Evolutionary conservation across 2,888 invertebrate species (phyloP), one percentile per base, ranked within the genome.

Genomic region (Prenolepis imparis): DNA sequence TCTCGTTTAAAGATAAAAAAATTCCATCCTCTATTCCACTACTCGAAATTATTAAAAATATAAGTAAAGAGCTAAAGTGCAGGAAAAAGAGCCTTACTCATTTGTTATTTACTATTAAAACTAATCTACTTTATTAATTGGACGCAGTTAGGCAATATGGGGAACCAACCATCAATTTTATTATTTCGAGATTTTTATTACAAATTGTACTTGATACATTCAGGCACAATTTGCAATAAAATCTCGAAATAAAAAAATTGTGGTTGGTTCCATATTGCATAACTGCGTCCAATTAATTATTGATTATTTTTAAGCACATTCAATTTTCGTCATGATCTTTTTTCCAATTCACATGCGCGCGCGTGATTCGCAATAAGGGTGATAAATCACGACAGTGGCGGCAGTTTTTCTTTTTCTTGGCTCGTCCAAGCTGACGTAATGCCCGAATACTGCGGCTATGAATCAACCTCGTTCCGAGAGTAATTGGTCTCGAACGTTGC

Each of bases 341-440:
- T 24, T 39, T 18, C n/a, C 73, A 18, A 73, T 24, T 18, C 73
- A 73, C 72, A 39, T 73, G 59, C 57, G 24, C 39, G 18, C n/a
- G 59, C 57, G 57, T 73, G 28, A 59, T 59, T 73, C 41, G 59
- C 5, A 55, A 68, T 70, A 55, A 70, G 21, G 61, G 3, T 28
- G 36, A 41, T 75, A 63, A 18, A 64, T 75, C 52, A 63, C 44
- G 32, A 48, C 18, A n/a, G 41, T 28, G 21, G 24, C 61, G 36
- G 21, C 18, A 44, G 48, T 32, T 59, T 67, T n/a, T 67, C 67
- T 57, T 80, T 68, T 80, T 68, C 66, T 68, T 61, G 68, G 80
- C 68, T 70, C 59, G 61, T 68, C 80, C 41, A 68, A 70, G 9
- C 18, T 59, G 48, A 70, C 68, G 66, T 52, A 59, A 41, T 15